Base-by-base conservation (phyloP, 2,113 vertebrate genomes). In the Gymnobelideus leadbeateri region DNA sequence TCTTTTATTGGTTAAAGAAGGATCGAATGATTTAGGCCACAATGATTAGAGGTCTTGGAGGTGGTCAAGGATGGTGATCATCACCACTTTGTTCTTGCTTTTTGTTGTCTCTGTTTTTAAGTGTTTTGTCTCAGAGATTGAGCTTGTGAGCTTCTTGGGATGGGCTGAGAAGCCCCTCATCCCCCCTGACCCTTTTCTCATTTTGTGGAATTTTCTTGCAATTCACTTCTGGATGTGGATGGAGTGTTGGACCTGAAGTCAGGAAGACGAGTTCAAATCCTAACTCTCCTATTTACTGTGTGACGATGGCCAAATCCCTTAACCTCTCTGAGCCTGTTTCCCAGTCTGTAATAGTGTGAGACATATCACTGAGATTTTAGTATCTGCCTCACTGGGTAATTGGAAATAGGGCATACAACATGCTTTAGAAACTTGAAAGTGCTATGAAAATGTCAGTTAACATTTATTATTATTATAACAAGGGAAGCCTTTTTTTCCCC, bases 1-100 rank as follows among this genome's bases (percentile, higher is more conserved):
- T 51, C 77, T 91, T 97, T 93, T 91, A 90, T 92, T 90, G 43
- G 23, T 91, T 5, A 91, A 91, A 49, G 89, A 90, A 90, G 51
- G 54, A 37, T 92, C 50, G 68, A 55, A 54, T 51, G 50, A 97
- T 55, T 95, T 55, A 89, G 49, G 91, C 8, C 1, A 53, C 68
- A 43, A 92, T 95, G 94, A 95, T 93, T 31, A 92, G 92, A 53
- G 51, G 53, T 0, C 24, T 50, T 28, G 10, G n/a, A n/a, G n/a
- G 14, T 92, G 77, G 77, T 24, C 94, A 54, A 95, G 90, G 37
- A 93, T 9, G 14, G 31, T 10, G 37, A 37, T 37, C 37, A 68
- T 8, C 14, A 11, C 68, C 19, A 2, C n/a, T 43, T 84, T 43
- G n/a, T 84, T 43, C 16, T 84, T 43, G 61, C 4, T n/a, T 77